Evolutionary conservation across 2,113 vertebrate genomes (phyloP), one percentile per base, ranked within the genome.

Genomic region (Capricornis sumatraensis): DNA sequence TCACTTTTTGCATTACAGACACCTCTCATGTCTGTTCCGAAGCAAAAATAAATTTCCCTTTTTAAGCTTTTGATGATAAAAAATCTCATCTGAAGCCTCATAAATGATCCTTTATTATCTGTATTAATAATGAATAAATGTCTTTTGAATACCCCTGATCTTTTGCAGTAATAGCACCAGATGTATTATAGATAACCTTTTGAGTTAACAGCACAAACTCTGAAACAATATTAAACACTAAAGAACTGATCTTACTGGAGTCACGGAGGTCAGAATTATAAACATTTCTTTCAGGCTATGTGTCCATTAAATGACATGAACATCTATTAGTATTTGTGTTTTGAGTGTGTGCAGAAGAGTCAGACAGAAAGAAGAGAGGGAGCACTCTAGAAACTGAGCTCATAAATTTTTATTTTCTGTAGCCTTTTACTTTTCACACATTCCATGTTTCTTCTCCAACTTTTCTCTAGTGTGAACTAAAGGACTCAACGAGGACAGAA

Each of bases 101-200:
- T 99, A 99, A 99, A 99, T 99, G 99, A 98, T 99, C 98, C 98
- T 99, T 99, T 99, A 99, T 99, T 99, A 99, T 99, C 99, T 99
- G 98, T 99, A 99, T 99, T 99, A 99, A 99, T 99, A 99, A 99
- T 99, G 98, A 99, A 99, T 99, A 99, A 99, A 99, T 99, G 99
- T 99, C 99, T 99, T 98, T 99, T 98, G 99, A 99, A 98, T 98
- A 99, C 95, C 98, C 95, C 98, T 98, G 98, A 98, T 99, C 98
- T 98, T 99, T 98, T 98, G 98, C 98, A 99, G 99, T 99, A 99
- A 98, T 98, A 98, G 98, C 97, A 82, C 98, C 98, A 99, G 98
- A 99, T 99, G 98, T 99, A 99, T 99, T 99, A 99, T 99, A 99
- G 98, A 99, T 99, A 99, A 99, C 99, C 99, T 99, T 99, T 99